Evolutionary conservation across 2,888 invertebrate genomes (phyloP), one percentile per base, ranked within the genome.

Genomic region (Argyresthia goedartella): DNA sequence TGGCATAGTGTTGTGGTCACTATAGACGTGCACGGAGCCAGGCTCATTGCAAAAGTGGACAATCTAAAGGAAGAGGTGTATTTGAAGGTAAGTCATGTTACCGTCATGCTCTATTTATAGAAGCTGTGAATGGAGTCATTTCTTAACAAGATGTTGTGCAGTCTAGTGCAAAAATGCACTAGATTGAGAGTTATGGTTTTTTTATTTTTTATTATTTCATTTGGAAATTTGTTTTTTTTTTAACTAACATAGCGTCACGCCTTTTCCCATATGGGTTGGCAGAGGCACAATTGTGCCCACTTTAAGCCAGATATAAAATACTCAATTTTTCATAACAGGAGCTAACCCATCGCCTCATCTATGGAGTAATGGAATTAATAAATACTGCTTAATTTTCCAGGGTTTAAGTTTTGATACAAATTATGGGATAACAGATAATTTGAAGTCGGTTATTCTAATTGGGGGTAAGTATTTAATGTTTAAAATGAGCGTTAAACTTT

Each of bases 1-100:
- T 96, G 96, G 96, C 96, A 96, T 72, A 93, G 92, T 62, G 96
- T 96, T 13, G 92, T 93, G 52, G 95, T 92, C 63, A 90, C 93
- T 55, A 95, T 96, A 57, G 95, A 96, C 73, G 95, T 96, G 1
- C 94, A 94, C 63, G 93, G 93, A 33, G 94, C 94, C 16, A 89
- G 94, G 67, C 88, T 96, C 55, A 92, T 94, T 65, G 95, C 96
- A 49, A 91, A 91, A 68, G 95, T 96, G n/a, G 95, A 96, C 71
- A 92, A 93, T 59, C 87, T 91, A 56, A 92, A 92, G 63, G 92
- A 92, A 71, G 95, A 95, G 80, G 93, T 93, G 0, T 93, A 92
- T 69, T 87, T 96, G 54, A 92, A 93, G 76, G 86, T 82, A 62
- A 60, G n/a, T n/a, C 53, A n/a, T n/a, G 10, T 44, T 44, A 15